Base-by-base conservation (phyloP, 2,797 vertebrate species). In the Labroides dimidiatus region DNA sequence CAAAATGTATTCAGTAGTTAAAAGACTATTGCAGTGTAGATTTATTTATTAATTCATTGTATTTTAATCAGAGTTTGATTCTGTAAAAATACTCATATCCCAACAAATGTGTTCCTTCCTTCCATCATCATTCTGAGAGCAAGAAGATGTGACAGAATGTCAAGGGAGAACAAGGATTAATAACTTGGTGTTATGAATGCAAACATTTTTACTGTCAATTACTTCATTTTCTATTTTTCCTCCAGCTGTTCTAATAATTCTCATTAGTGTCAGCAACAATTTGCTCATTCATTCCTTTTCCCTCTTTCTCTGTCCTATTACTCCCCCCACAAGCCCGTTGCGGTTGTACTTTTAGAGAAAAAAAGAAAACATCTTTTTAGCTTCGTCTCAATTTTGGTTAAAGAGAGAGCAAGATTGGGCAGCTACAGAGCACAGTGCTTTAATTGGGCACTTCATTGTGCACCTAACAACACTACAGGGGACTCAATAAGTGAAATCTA, bases 141-240 rank as follows among this genome's bases (percentile, higher is more conserved):
- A 43, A 67, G 49, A 70, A 56, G 24, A 69, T 72, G 59, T 69
- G 59, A 63, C 60, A 45, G 23, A n/a, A n/a, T n/a, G n/a, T n/a
- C n/a, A 12, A 58, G 19, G 24, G 27, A 69, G 36, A 56, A 54
- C 30, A 15, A 17, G 20, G 61, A 75, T 62, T 65, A 76, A 66
- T 72, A 53, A 67, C n/a, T 27, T 27, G 7, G 10, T 59, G 33
- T 63, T 63, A 67, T 61, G 50, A 82, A 64, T 62, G 55, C 58
- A 70, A n/a, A 20, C 30, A 58, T 78, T 69, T 73, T 73, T 73
- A 67, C 56, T 55, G 45, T 55, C 56, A 74, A 12, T 73, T 33
- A 64, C 27, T 63, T 75, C 4, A 55, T 64, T 67, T 72, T 69
- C 48, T n/a, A 19, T 66, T 65, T 19, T 54, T 70, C 65, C 55